phyloP scores from a whole-genome alignment of 2,888 invertebrate species.

The Idaea straminata region DNA sequence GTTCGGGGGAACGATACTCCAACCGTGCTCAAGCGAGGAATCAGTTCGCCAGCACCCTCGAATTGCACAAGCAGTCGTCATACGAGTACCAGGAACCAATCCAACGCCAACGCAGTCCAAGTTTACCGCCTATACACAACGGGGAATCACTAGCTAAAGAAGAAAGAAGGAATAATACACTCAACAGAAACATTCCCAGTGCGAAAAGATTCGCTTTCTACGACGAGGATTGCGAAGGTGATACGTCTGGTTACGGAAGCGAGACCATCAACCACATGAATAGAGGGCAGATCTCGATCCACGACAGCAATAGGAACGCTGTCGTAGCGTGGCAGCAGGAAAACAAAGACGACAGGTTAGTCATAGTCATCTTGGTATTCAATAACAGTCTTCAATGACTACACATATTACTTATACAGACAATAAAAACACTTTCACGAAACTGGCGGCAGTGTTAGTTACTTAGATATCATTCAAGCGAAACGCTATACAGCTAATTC shows the following conservation, averaged over 20 bases:
- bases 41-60: slow-evolving; percentile 73
- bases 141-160: slow-evolving; percentile 57
- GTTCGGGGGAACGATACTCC: slow-evolving; percentile 75
- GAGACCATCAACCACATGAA: slow-evolving; percentile 83
- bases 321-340: slow-evolving; percentile 73
- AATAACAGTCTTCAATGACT: background rate
- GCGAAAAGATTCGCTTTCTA: slow-evolving; percentile 72
- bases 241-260: slow-evolving; percentile 92
- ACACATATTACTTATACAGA: slow-evolving; percentile 11
- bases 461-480: slow-evolving; percentile 28
- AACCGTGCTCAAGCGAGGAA: slow-evolving; percentile 67
- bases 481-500: slow-evolving; percentile 13
- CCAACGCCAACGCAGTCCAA: slow-evolving; percentile 82
- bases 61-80: slow-evolving; percentile 65
- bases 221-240: slow-evolving; percentile 82
- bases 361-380: slow-evolving; percentile 12
- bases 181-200: slow-evolving; percentile 66
- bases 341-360: slow-evolving; percentile 59
- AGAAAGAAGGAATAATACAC: slow-evolving; percentile 49
- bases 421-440: slow-evolving; percentile 29
- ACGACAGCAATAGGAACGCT: slow-evolving; percentile 48
- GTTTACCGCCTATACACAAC: slow-evolving; percentile 83
- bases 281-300: slow-evolving; percentile 45
- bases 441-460: slow-evolving; percentile 18
- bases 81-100: slow-evolving; percentile 68